A percentile compares a stretch with the other conserved stretches of the same genome.
These are phyloP conservation scores for Phaetusa simplex DNA, from an alignment of 2,113 vertebrate species.

Conservation along the genomic window DNA sequence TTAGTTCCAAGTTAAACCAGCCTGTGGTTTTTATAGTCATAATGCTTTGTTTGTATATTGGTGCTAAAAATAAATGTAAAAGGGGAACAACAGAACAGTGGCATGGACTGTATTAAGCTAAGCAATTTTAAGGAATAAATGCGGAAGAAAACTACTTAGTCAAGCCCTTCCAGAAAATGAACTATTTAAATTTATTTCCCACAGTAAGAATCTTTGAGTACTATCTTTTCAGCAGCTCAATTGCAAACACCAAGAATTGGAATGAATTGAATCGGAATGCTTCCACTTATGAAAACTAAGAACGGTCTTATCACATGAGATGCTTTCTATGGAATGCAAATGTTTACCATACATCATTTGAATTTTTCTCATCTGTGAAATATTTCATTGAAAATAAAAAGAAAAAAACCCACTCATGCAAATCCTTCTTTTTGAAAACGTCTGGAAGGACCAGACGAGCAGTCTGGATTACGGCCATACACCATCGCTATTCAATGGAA, in stretches of 20 bases:
- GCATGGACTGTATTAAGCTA: not conserved
- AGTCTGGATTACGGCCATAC: not conserved
- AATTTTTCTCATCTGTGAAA: constrained; percentile 17
- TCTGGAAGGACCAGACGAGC: not conserved
- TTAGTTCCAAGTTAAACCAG: not conserved
- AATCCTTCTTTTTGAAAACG: not conserved
- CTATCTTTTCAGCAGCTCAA: constrained; percentile 21
- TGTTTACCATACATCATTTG: not conserved
- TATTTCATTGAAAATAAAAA: not conserved
- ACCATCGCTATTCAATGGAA: not conserved
- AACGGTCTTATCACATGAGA: not conserved
- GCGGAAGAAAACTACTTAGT: constrained; percentile 16
- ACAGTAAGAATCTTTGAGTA: constrained; percentile 5
- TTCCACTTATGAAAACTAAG: not conserved
- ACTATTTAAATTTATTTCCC: constrained; percentile 35
- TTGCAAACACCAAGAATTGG: not conserved
- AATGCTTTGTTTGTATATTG: not conserved
- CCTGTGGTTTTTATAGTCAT: not conserved
- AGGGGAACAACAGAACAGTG: not conserved
- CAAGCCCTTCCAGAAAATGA: constrained; percentile 23
- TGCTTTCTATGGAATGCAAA: not conserved
- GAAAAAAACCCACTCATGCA: not conserved
- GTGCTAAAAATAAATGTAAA: constrained; percentile 27
- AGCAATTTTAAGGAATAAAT: constrained; percentile 50
- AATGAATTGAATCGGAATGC: constrained; percentile 12